Conservation (phyloP, 2,113 vertebrate genomes). For the Bubo scandiacus region DNA sequence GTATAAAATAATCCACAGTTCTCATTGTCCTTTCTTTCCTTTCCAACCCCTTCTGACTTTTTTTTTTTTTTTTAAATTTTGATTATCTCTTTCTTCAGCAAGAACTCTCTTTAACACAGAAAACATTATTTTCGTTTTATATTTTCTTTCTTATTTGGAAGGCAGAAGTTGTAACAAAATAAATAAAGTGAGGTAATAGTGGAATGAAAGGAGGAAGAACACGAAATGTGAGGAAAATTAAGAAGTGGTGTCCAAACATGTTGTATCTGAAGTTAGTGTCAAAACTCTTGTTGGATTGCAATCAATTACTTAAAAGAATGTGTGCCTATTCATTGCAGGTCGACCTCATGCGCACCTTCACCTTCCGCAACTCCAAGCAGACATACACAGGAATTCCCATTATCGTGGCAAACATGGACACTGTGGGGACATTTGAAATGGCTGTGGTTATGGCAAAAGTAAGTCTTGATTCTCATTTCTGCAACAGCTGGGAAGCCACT, state of each 20-base stretch:
- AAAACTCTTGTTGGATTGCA: neutral
- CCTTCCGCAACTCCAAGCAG: constrained; percentile 97
- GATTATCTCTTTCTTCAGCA: neutral
- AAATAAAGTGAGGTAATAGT: neutral
- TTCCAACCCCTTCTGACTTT: neutral
- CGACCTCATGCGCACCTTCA: constrained; percentile 90
- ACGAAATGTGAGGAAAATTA: neutral
- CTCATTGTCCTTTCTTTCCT: neutral
- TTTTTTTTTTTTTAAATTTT: neutral
- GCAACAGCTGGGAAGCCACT: neutral
- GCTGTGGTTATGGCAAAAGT: constrained; percentile 92
- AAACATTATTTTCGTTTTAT: neutral
- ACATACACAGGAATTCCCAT: constrained; percentile 94
- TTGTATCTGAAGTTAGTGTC: neutral
- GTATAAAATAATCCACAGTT: neutral
- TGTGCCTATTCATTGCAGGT: constrained; percentile 73
- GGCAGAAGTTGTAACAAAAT: neutral
- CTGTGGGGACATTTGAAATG: constrained; percentile 98
- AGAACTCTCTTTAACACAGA: neutral
- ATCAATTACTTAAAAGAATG: neutral
- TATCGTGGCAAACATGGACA: constrained; percentile 99
- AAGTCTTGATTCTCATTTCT: constrained; percentile 23
- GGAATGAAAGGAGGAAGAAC: neutral
- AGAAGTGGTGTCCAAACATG: neutral
- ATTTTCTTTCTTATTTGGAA: neutral